These are phyloP conservation scores for Ceriagrion tenellum DNA, from an alignment of 2,888 invertebrate species.

Conservation along the genomic window DNA sequence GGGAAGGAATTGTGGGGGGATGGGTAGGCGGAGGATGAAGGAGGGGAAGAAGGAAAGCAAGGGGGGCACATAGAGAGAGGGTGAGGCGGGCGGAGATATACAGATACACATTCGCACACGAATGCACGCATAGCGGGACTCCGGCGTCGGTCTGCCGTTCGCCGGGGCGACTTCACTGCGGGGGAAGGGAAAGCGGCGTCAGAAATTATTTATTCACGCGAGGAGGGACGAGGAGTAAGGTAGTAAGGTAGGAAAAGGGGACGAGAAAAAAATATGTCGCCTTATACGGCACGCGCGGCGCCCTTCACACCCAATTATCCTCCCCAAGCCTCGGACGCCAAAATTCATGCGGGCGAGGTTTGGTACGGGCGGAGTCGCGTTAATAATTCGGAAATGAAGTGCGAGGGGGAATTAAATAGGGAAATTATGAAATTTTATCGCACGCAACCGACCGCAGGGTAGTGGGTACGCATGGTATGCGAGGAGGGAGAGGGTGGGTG, in stretches of 20 bases:
- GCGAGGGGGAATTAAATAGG: conserved; percentile 51
- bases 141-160: neutral
- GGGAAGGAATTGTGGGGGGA: neutral
- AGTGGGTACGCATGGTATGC: neutral
- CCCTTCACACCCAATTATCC: conserved; percentile 66
- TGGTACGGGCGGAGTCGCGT: neutral
- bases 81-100: neutral
- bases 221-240: neutral
- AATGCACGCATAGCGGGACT: neutral
- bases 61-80: neutral
- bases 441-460: conserved; percentile 5
- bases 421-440: conserved; percentile 44
- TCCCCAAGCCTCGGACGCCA: conserved; percentile 22
- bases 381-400: conserved; percentile 64
- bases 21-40: neutral
- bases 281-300: neutral
- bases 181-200: neutral
- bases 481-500: neutral
- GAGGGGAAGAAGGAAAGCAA: neutral
- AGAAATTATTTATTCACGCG: conserved; percentile 34
- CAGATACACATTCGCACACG: neutral
- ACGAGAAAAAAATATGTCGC: conserved; percentile 7
- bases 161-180: neutral
- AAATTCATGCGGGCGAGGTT: conserved; percentile 38
- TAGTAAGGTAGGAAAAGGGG: neutral